Percentiles rank a stretch among this genome's conserved stretches.
These are phyloP conservation scores for Tychaedon coryphoeus DNA, from an alignment of 2,113 vertebrate genomes.

Conservation along the genomic window DNA sequence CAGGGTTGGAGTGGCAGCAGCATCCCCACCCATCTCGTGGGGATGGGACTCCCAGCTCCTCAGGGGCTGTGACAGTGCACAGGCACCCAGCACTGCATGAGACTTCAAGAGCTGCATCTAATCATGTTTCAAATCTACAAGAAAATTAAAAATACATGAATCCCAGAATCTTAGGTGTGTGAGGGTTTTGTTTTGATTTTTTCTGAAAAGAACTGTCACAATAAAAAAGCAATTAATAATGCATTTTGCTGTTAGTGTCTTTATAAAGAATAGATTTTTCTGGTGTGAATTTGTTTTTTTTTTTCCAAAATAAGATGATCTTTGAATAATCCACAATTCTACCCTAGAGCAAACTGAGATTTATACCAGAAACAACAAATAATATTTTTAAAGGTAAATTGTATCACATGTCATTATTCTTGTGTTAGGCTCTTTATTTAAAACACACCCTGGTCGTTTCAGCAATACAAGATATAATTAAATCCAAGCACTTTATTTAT, in stretches of 20 bases:
- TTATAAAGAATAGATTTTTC: not conserved
- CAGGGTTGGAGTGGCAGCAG: not conserved
- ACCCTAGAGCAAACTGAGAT: not conserved
- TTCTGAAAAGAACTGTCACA: not conserved
- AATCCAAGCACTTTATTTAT: not conserved
- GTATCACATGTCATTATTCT: not conserved
- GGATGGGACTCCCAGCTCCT: not conserved
- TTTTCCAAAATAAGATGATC: not conserved
- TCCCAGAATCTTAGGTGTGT: not conserved
- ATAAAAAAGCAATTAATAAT: not conserved
- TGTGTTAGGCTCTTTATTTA: not conserved
- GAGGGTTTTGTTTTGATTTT: not conserved
- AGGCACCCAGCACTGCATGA: not conserved
- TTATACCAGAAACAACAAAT: not conserved
- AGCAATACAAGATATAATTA: not conserved
- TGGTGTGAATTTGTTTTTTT: not conserved
- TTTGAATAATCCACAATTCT: not conserved
- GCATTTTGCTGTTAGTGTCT: not conserved
- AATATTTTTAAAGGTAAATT: conserved; percentile 5
- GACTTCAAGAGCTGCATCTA: not conserved
- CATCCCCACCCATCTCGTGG: not conserved
- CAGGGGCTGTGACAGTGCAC: not conserved
- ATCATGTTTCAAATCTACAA: not conserved
- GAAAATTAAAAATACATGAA: conserved; percentile 38
- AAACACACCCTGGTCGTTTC: not conserved